Conservation (phyloP, 2,113 vertebrate genomes). For the Pedetes capensis region DNA sequence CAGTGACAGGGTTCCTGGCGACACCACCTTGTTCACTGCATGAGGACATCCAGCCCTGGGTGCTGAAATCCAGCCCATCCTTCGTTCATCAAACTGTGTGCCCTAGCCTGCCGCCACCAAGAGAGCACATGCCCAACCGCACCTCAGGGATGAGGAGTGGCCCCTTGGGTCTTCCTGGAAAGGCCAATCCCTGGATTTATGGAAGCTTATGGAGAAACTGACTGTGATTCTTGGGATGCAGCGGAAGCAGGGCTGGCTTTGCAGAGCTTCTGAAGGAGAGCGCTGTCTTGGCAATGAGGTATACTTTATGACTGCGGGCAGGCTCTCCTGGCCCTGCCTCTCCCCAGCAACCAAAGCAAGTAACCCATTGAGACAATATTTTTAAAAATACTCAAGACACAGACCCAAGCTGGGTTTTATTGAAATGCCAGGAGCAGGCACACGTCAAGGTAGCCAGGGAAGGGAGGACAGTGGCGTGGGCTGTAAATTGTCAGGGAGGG, state of each 20-base stretch:
- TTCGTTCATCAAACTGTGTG: neutral
- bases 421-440: slow-evolving; percentile 65
- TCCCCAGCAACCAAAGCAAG: neutral
- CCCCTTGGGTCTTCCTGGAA: neutral
- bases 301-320: neutral
- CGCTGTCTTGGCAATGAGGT: neutral
- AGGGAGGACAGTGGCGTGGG: neutral
- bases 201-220: neutral
- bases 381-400: slow-evolving; percentile 66
- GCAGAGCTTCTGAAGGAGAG: neutral
- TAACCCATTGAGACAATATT: neutral
- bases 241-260: neutral
- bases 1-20: neutral
- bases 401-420: slow-evolving; percentile 73
- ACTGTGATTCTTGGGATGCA: neutral
- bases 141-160: neutral
- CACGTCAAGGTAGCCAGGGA: slow-evolving; percentile 43
- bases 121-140: neutral
- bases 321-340: neutral
- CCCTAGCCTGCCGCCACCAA: neutral
- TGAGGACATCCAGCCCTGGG: neutral
- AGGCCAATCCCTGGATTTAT: neutral
- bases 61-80: neutral
- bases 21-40: too few relatives aligned
- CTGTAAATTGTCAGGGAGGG: neutral